These are phyloP conservation scores for Linyphia triangularis DNA, from an alignment of 2,888 invertebrate genomes.

Conservation along the genomic window DNA sequence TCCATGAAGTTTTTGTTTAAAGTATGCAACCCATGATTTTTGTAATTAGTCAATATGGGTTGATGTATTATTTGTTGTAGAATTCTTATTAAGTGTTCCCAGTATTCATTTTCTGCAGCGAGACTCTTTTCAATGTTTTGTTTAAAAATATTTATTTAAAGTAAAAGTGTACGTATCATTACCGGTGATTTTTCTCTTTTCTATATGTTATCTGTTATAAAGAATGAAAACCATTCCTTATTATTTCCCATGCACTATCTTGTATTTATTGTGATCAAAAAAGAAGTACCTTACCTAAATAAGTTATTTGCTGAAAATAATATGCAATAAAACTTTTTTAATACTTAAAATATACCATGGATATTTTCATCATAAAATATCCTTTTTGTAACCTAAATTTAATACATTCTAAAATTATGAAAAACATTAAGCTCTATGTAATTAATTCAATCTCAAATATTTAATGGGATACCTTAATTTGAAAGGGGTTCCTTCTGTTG, in stretches of 20 bases:
- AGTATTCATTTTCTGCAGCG: background rate
- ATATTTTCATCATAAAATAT: background rate
- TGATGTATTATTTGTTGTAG: background rate
- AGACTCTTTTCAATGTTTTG: background rate
- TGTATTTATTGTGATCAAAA: background rate
- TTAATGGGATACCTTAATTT: background rate
- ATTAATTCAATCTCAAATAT: background rate
- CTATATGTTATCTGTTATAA: background rate
- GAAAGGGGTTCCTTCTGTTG: background rate
- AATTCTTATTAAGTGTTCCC: background rate
- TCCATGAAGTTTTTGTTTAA: no score
- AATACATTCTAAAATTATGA: background rate
- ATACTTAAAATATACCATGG: background rate
- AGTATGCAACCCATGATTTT: no score
- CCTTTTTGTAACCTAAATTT: background rate
- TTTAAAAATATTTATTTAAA: background rate
- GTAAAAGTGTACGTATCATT: background rate
- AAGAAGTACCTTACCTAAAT: background rate
- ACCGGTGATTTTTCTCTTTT: slow-evolving; percentile 3
- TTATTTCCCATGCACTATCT: background rate
- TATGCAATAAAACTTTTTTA: background rate
- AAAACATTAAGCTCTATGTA: no score
- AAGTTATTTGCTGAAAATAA: background rate
- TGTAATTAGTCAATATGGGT: background rate
- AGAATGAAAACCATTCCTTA: background rate